Evolutionary conservation across 1,140 invertebrate species (phyloP).

Genomic region (Brachionus rubens): DNA sequence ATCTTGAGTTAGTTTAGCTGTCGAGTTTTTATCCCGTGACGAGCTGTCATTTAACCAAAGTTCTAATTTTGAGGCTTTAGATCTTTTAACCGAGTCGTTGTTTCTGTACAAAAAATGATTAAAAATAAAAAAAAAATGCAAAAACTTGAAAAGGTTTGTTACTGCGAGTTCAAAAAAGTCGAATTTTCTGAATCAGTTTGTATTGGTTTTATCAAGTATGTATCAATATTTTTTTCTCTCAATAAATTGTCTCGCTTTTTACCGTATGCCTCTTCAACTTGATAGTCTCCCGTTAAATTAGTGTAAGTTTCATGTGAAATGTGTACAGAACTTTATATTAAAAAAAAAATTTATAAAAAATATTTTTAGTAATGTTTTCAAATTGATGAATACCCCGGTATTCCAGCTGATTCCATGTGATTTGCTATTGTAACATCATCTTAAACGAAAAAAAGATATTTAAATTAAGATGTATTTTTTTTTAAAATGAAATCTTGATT

Average conservation of each 20-base stretch:
- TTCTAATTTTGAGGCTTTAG: conserved; percentile 37
- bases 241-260: conserved; percentile 19
- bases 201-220: conserved; percentile 28
- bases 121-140: background rate
- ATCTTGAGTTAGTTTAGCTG: background rate
- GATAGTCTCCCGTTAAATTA: conserved; percentile 37
- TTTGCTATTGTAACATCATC: conserved; percentile 91
- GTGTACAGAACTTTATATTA: conserved; percentile 11
- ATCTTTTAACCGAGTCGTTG: conserved; percentile 9
- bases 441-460: too few species aligned
- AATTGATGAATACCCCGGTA: conserved; percentile 72
- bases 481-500: too few species aligned
- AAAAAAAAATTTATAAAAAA: background rate
- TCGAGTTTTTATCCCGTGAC: background rate
- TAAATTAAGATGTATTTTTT: too few species aligned
- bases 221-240: background rate
- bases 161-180: background rate
- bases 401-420: conserved; percentile 89
- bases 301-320: conserved; percentile 23
- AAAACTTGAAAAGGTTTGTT: background rate
- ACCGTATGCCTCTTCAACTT: conserved; percentile 17
- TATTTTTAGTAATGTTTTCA: background rate
- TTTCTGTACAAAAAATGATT: background rate
- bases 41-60: conserved; percentile 39
- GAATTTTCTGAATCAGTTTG: background rate